phyloP scores from a whole-genome alignment of 2,888 invertebrate genomes.

The Smittia sp. region DNA sequence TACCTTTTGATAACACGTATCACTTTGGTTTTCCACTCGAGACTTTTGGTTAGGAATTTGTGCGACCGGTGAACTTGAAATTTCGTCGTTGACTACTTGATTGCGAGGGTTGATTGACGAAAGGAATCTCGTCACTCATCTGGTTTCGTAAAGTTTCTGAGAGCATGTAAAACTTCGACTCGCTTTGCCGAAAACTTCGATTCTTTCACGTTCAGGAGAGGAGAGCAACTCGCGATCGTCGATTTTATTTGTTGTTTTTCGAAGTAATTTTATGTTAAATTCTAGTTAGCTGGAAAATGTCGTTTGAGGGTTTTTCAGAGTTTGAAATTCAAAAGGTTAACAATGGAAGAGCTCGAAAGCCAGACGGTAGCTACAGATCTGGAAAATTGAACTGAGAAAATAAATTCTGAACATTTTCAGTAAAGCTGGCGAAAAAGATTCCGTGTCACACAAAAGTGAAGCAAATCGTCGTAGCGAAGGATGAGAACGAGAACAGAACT shows the following conservation, averaged over 20 bases:
- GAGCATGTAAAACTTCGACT: no score
- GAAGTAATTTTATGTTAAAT: background rate
- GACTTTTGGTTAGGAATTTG: no score
- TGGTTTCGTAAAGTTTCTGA: no score
- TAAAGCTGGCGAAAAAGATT: background rate
- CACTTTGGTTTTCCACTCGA: no score
- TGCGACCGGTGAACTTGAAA: no score
- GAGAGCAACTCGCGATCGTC: background rate
- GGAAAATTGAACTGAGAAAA: no score
- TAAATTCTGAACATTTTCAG: background rate
- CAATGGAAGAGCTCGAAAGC: background rate
- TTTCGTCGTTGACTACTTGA: no score
- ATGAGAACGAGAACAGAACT: background rate
- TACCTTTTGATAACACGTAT: no score
- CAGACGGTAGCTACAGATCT: conserved; percentile 1
- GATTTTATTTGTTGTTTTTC: background rate
- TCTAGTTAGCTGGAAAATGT: background rate
- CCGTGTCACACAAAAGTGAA: conserved; percentile 4
- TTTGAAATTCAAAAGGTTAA: background rate
- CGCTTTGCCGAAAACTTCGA: no score
- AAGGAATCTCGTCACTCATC: no score
- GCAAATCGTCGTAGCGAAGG: background rate
- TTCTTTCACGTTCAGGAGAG: no score
- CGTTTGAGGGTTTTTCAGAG: conserved; percentile 10
- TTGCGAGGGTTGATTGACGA: no score